These are phyloP conservation scores for Eonycteris spelaea DNA, from an alignment of 2,113 vertebrate species.

Conservation along the genomic window DNA sequence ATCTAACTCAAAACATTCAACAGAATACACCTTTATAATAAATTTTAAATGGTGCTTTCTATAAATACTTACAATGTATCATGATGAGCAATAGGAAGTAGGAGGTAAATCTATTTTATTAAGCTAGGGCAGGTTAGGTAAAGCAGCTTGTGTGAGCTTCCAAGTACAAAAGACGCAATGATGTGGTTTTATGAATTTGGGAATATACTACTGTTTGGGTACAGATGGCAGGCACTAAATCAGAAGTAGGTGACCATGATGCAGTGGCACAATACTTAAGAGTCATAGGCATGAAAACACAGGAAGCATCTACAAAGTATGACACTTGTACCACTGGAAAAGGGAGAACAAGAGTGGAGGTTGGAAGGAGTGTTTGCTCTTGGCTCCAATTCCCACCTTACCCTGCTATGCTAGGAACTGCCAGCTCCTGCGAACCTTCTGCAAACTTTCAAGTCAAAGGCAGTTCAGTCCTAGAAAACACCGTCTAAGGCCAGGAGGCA, in stretches of 20 bases:
- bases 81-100: neutral
- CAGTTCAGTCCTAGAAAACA: neutral
- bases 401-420: too few relatives aligned
- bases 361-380: neutral
- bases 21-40: neutral
- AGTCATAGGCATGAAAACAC: neutral
- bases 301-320: neutral
- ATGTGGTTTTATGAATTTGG: neutral
- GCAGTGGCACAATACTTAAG: neutral
- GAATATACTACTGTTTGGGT: rapidly evolving
- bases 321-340: neutral
- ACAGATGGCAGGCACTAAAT: rapidly evolving
- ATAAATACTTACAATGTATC: neutral
- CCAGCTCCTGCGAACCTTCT: neutral
- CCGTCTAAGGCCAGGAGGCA: too few relatives aligned
- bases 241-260: rapidly evolving
- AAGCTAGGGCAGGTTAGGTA: neutral
- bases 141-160: neutral
- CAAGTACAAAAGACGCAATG: rapidly evolving
- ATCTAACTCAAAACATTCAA: neutral
- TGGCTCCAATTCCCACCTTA: neutral
- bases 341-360: rapidly evolving
- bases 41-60: neutral
- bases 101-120: too few relatives aligned
- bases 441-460: neutral